Evolutionary conservation across 2,888 invertebrate genomes (phyloP), one percentile per base, ranked within the genome.

Genomic region (Flexamia atlantica): DNA sequence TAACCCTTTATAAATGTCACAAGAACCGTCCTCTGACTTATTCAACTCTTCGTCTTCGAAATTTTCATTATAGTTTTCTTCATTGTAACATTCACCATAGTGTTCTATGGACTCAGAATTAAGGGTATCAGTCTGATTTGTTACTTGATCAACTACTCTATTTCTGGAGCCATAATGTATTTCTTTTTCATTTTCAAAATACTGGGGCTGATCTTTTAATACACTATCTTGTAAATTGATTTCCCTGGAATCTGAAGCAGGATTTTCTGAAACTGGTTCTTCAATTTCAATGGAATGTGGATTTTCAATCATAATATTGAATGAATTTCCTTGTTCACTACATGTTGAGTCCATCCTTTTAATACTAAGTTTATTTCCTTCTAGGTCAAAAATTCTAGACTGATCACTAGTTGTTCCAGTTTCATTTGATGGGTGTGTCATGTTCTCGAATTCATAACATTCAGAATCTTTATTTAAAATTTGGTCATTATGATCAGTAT

Each of bases 1-100:
- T 23, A 76, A 40, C 17, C 50, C 74, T 76, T 76, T 76, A 23
- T 76, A 76, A 46, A 46, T 76, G 46, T 76, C 74, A 42, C 40
- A 42, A 76, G 28, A 76, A 17, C 40, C 28, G 25, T 76, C 40
- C 1, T 76, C 74, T 25, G 36, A 36, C 28, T 76, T 40, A 25
- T 28, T 20, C 23, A 28, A 3, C 12, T 76, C 46, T 28, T 76
- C 50, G 3, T 76, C 46, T 46, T 76, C 46, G 46, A 25, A 46
- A 76, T 46, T 46, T 76, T 70, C 70, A 70, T 70, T 28, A 70
- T 1, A 68, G n/a, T 68, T 68, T 9, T 28, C n/a, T 68, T 32
- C 68, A 68, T 32, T 30, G 17, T 46, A 9, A 46, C 17, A n/a
- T 30, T 68, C 17, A 68, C n/a, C 28, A 30, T 28, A 28, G n/a